Base-by-base conservation (phyloP, 2,888 invertebrate species). In the Drosophila pegasa region DNA sequence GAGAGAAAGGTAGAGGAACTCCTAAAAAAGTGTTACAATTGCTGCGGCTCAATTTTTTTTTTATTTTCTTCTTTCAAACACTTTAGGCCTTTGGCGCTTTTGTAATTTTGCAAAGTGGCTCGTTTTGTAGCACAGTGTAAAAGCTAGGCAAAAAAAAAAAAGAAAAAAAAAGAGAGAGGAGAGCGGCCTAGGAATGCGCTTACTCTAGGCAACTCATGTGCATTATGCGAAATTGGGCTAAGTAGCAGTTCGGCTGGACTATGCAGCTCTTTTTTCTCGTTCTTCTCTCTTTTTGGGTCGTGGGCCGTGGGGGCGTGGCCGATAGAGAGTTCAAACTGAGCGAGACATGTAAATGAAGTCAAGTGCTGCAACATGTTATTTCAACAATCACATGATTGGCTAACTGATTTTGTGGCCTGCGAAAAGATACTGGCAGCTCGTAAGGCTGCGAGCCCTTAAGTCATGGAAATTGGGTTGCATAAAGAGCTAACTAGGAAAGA, bases 151-250 rank as follows among this genome's bases (percentile, higher is more conserved):
- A 25, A 0, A 43, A 22, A 12, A 20, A 20, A 7, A n/a, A n/a
- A 7, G 5, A 35, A 5, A 20, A 9, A 22, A 20, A 48, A 31
- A 20, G 20, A 31, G 27, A 31, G 33, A 33, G 48, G 31, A 8
- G 31, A 20, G 54, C 9, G 40, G 20, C 29, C 3, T 0, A 25
- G 37, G 9, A 48, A 33, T 33, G 18, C 29, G 59, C 18, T 38
- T 14, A 20, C 45, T n/a, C 47, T 33, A 48, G 54, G 37, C 37
- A 40, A 57, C 78, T 86, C 78, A 78, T 82, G 85, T 85, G 87
- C 87, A 87, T 83, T 83, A 87, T 87, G 84, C 84, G 76, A 84
- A 83, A 87, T 81, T 83, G 83, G 83, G 83, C 83, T 83, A 83
- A 83, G 83, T 84, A 87, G 84, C 84, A 77, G 81, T 76, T 63